Conservation (phyloP, 2,888 invertebrate species). For the Cephus pulcher region DNA sequence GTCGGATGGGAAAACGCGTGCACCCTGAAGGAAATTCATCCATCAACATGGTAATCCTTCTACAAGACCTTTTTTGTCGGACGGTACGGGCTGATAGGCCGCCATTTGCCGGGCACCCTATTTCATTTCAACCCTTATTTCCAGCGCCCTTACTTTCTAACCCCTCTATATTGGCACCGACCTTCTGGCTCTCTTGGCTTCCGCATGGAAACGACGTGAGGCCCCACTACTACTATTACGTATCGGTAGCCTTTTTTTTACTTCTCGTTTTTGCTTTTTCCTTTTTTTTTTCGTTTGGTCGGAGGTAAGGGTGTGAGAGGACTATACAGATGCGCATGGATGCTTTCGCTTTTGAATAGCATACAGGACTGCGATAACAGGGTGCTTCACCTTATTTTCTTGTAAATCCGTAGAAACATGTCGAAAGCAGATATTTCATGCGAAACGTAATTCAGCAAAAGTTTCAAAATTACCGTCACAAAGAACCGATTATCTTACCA, state of each 20-base stretch:
- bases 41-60: background rate
- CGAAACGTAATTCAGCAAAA: background rate
- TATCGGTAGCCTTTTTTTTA: background rate
- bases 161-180: background rate
- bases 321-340: background rate
- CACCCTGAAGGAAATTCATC: background rate
- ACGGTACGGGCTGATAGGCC: background rate
- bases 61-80: slow-evolving; percentile 3
- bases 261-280: background rate
- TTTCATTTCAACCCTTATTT: background rate
- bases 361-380: background rate
- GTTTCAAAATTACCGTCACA: background rate
- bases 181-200: background rate
- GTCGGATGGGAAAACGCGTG: background rate
- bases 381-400: background rate
- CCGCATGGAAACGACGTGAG: background rate
- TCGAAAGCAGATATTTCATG: background rate
- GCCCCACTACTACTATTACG: background rate
- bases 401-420: background rate
- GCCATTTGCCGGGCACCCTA: background rate
- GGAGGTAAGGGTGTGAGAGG: background rate
- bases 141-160: background rate
- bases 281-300: background rate
- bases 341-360: background rate
- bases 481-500: background rate